Base-by-base conservation (phyloP, 2,888 invertebrate genomes). In the Caenorhabditis uteleia region DNA sequence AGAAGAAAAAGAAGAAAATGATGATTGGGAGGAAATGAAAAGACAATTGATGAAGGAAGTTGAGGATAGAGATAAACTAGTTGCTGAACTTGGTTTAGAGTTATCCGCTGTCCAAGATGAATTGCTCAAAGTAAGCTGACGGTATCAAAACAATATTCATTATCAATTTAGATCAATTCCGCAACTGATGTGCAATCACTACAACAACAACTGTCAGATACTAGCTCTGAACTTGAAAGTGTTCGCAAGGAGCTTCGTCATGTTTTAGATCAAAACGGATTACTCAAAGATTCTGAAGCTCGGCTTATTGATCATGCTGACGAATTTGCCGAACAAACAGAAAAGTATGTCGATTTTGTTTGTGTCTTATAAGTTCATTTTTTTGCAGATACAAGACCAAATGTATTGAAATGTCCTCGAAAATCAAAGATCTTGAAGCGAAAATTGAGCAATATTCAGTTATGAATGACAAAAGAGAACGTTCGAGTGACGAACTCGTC, bases 291-390 rank as follows among this genome's bases (percentile, higher is more conserved):
- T 34, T 67, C 67, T 3, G 72, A 72, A 51, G 59, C 53, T 10
- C 43, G 69, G 7, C 53, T 72, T 1, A 43, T 72, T 50, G 69
- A 72, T 40, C 62, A 62, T n/a, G 69, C 69, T 2, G 69, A 72
- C 27, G 68, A 70, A 16, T 72, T 43, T 16, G 71, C 68, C 0
- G 42, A 23, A 10, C 34, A 56, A 29, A 60, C 59, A 51, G 71
- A 71, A 2, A 36, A 44, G 45, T 46, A 61, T 29, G 5, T 34
- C n/a, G n/a, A 34, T 34, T 34, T 29, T 8, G 6, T 29, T 29
- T 29, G 6, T 29, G 12, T 29, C 12, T 29, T 29, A 29, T n/a
- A 34, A 34, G 4, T 14, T 10, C 7, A 5, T n/a, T 36, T 3
- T 8, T 7, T 36, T 36, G 2, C 36, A 36, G 36, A 36, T 45